Base-by-base conservation (phyloP, 1,140 invertebrate genomes). In the Formica selysi region DNA sequence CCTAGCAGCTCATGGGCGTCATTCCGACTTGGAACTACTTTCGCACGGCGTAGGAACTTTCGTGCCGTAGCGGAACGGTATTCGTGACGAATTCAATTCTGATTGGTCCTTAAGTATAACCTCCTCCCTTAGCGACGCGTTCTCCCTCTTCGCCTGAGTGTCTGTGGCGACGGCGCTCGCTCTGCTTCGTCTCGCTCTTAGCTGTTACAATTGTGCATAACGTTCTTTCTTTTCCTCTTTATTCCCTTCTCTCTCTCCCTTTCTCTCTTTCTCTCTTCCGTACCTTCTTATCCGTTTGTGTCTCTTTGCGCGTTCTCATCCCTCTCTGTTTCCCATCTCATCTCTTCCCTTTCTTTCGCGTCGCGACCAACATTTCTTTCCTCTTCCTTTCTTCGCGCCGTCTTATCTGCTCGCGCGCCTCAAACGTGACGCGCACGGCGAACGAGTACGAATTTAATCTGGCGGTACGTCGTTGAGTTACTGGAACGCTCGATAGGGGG, bases 41-140 rank as follows among this genome's bases (percentile, higher is more conserved):
- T 94, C 90, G 76, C 92, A 90, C 84, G 87, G 94, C 94, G 94
- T 92, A 94, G 92, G 90, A 90, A 89, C 89, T 91, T 91, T 88
- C 92, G 87, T 73, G 79, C 87, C 81, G 85, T 91, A 81, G 89
- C 92, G 90, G 92, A 92, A 88, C 89, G 92, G 91, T 81, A 92
- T 91, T 94, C 92, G 94, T 95, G 94, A 95, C 94, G 95, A 95
- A 95, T 95, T 95, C 94, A 94, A 95, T 95, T 95, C 94, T 93
- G 94, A 95, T 95, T 95, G 95, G 95, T 95, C 92, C 94, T 94
- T 94, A 95, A 94, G 92, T 94, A 94, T 93, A 94, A 91, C 93
- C 94, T 94, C 93, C 93, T 90, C 94, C 90, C 91, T 92, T 91
- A 89, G 86, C 89, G 92, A 88, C 91, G 90, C 88, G 89, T 90